Base-by-base conservation (phyloP, 2,797 vertebrate species). In the Neoniphon sammara region DNA sequence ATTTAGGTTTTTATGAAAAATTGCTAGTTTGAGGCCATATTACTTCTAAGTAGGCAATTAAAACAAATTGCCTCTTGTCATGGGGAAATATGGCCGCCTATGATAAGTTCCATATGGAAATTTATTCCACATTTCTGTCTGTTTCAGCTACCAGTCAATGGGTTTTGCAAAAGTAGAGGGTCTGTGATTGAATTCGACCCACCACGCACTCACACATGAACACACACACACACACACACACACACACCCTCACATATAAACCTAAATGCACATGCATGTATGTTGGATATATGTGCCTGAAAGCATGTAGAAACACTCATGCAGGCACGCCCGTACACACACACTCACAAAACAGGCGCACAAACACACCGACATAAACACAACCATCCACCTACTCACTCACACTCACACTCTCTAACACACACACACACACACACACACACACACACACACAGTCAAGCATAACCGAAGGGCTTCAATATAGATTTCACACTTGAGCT, bases 11-110 rank as follows among this genome's bases (percentile, higher is more conserved):
- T 70, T 39, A 65, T 72, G 76, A 62, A 70, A 75, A 80, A 78
- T 75, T 30, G 70, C 77, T 42, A 70, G 78, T 90, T 90, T 85
- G 85, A 84, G 82, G 83, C 83, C 77, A 75, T 80, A 86, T 92
- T 91, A 90, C 87, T 73, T 88, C 87, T 87, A 91, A 90, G 88
- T 84, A 88, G 84, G 77, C 89, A 90, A 93, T 93, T 92, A 91
- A 84, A 90, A 88, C 84, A 90, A 93, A 90, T 90, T 90, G 88
- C 90, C 87, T 82, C 59, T 60, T 71, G 82, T 85, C 85, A 81
- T 84, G 67, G 62, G 79, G 84, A 87, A 85, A 91, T 89, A 85
- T 73, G 82, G 80, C 72, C 42, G 56, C 78, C 64, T 83, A 64
- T 86, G 86, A 90, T 90, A 84, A 88, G 78, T 90, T 87, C 87